phyloP scores from a whole-genome alignment of 2,113 vertebrate species.

The Neoarius graeffei region DNA sequence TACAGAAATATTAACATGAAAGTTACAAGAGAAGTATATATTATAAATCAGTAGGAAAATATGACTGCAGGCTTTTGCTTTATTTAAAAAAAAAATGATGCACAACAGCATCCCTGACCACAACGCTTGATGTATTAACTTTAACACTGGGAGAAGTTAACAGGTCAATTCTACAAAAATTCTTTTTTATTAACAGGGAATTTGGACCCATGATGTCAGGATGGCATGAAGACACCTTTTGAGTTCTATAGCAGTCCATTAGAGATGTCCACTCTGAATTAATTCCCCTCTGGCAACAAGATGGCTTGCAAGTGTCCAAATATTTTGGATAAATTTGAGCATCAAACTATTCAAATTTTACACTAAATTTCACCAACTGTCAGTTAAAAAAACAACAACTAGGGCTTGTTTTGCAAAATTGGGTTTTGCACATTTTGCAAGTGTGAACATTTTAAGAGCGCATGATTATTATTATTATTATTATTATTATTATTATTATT shows the following conservation, averaged over 20 bases:
- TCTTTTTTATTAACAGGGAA: not conserved
- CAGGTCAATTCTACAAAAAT: no score
- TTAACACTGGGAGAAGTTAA: no score
- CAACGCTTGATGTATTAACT: no score
- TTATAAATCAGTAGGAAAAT: no score
- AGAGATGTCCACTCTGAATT: no score
- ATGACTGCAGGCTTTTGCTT: no score
- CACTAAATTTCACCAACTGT: not conserved
- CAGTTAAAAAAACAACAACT: not conserved
- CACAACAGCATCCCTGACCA: no score
- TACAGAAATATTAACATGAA: no score
- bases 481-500: no score
- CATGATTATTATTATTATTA: no score
- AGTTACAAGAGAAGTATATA: no score
- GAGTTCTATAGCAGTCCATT: not conserved
- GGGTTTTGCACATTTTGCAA: not conserved
- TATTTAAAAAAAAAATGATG: no score
- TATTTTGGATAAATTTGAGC: not conserved
- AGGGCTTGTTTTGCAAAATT: not conserved
- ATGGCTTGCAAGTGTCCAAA: not conserved
- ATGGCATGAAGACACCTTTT: not conserved
- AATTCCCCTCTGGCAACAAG: not conserved
- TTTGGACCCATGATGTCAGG: not conserved
- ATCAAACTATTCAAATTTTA: not conserved
- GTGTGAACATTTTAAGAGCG: not conserved